phyloP scores from a whole-genome alignment of 2,113 vertebrate species.

The Melanocharis versteri region DNA sequence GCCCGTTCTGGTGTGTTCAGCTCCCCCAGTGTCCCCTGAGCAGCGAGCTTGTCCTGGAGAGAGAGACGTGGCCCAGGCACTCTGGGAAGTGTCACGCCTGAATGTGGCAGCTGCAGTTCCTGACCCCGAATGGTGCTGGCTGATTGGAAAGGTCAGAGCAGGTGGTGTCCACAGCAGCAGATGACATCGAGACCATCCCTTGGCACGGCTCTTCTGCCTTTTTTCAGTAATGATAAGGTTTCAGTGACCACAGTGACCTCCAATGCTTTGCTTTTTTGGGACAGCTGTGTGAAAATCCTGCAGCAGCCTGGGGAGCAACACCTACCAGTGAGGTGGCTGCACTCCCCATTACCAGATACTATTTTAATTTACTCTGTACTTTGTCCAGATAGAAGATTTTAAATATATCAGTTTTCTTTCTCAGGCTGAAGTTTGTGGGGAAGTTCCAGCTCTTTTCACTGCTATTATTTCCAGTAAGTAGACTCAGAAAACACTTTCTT shows the following conservation, averaged over 20 bases:
- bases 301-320: background rate
- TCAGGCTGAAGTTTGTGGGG: background rate
- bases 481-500: background rate
- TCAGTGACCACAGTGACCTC: background rate
- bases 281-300: background rate
- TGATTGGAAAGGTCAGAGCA: background rate
- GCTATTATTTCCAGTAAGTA: background rate
- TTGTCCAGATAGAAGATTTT: background rate
- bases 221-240: background rate
- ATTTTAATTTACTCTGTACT: background rate
- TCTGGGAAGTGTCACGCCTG: background rate
- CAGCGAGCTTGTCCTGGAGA: background rate
- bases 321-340: background rate
- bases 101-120: background rate
- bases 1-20: rapidly evolving
- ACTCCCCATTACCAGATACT: background rate
- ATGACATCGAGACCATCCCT: too few species aligned
- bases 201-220: background rate
- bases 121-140: background rate
- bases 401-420: background rate
- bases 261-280: background rate
- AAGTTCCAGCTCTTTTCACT: background rate
- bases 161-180: background rate
- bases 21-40: background rate
- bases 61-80: background rate